Conservation (phyloP, 2,888 invertebrate genomes). For the Atrina japonica region DNA sequence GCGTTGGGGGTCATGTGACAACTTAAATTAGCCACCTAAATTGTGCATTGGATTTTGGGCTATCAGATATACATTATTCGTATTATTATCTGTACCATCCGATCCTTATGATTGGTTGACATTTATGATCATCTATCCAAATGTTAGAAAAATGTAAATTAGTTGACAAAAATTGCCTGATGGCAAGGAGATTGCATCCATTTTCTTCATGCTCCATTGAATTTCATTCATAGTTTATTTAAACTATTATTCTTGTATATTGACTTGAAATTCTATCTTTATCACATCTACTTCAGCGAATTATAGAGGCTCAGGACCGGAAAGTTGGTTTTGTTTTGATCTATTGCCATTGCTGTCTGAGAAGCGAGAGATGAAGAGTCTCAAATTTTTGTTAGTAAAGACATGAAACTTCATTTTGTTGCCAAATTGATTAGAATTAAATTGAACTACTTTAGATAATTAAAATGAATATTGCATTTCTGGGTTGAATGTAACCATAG, state of each 20-base stretch:
- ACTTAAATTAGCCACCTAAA: too few species aligned
- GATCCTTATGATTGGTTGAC: neutral
- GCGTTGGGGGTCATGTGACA: too few species aligned
- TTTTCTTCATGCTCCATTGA: slow-evolving; percentile 5
- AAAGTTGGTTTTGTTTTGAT: neutral
- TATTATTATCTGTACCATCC: slow-evolving; percentile 4
- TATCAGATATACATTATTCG: too few species aligned
- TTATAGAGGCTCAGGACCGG: neutral
- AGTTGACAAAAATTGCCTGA: slow-evolving; percentile 15
- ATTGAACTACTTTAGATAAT: slow-evolving; percentile 31
- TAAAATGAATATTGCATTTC: slow-evolving; percentile 10
- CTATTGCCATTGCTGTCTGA: neutral
- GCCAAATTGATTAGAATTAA: slow-evolving; percentile 36
- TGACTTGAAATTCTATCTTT: slow-evolving; percentile 29
- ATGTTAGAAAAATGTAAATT: slow-evolving; percentile 30
- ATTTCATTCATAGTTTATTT: slow-evolving; percentile 10
- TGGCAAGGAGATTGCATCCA: slow-evolving; percentile 13
- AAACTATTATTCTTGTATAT: slow-evolving; percentile 20
- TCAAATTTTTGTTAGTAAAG: slow-evolving; percentile 7
- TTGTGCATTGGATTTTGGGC: too few species aligned
- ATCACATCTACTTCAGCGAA: neutral
- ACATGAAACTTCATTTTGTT: slow-evolving; percentile 19
- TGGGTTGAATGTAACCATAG: slow-evolving; percentile 19
- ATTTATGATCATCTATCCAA: neutral
- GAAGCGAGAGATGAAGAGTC: slow-evolving; percentile 2